Evolutionary conservation across 2,113 vertebrate species (phyloP).

Genomic region (Typhlomys cinereus): DNA sequence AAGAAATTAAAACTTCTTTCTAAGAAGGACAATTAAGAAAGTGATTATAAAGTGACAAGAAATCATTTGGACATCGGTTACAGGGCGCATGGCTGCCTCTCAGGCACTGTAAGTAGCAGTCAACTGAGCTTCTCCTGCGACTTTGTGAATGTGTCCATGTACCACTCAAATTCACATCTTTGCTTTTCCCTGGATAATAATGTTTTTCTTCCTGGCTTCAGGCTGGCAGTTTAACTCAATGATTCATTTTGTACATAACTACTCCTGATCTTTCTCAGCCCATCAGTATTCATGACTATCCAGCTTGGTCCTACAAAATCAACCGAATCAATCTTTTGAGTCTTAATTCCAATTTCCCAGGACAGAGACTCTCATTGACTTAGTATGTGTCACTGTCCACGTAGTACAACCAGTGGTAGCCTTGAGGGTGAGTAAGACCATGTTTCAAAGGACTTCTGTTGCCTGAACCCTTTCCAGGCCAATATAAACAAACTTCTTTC

Average conservation of each 20-base stretch:
- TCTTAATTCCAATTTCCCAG: slow-evolving; percentile 25
- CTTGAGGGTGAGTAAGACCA: not conserved
- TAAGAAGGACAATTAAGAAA: slow-evolving; percentile 7
- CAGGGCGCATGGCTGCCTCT: not conserved
- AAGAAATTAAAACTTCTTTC: slow-evolving; percentile 39
- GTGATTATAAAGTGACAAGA: not conserved
- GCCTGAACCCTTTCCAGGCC: not conserved
- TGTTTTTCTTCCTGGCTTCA: slow-evolving; percentile 10
- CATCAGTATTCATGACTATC: not conserved
- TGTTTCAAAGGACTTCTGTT: not conserved
- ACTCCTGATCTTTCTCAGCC: not conserved
- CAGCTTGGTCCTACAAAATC: not conserved
- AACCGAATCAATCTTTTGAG: not conserved
- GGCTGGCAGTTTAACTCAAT: not conserved
- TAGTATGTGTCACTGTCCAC: not conserved
- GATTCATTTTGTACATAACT: not conserved
- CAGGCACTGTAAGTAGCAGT: not conserved
- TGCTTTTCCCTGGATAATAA: slow-evolving; percentile 4
- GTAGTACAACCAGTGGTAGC: not conserved
- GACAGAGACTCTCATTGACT: not conserved
- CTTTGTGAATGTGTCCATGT: not conserved
- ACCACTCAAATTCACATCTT: not conserved
- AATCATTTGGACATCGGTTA: not conserved
- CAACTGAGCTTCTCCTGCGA: not conserved
- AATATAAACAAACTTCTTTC: too few relatives aligned